Conservation (phyloP, 2,797 vertebrate species). For the Enteromius mattozi region DNA sequence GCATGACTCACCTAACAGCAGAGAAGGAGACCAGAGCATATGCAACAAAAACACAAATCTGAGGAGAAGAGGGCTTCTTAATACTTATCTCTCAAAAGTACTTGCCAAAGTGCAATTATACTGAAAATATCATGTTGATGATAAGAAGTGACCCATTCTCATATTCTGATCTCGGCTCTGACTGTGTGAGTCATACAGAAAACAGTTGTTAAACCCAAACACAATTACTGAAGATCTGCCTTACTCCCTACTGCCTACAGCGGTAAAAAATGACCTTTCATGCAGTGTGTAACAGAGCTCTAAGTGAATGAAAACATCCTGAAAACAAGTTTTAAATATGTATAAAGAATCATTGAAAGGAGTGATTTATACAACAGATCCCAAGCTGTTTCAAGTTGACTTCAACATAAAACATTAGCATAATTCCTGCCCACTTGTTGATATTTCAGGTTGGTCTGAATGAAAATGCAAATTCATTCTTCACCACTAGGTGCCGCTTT, state of each 20-base stretch:
- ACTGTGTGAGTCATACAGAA: background rate
- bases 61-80: background rate
- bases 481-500: too few relatives aligned
- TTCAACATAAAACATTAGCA: too few relatives aligned
- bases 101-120: constrained; percentile 1
- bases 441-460: too few relatives aligned
- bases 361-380: too few relatives aligned
- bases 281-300: too few relatives aligned
- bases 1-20: constrained; percentile 6
- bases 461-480: too few relatives aligned
- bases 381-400: too few relatives aligned
- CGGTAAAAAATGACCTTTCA: too few relatives aligned
- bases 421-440: too few relatives aligned
- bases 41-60: background rate
- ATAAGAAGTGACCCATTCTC: background rate
- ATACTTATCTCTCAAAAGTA: constrained; percentile 17
- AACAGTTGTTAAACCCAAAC: background rate
- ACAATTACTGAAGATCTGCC: background rate
- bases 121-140: background rate
- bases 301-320: too few relatives aligned
- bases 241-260: background rate
- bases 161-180: background rate
- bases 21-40: background rate
- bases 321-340: too few relatives aligned
- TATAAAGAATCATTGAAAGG: too few relatives aligned